Evolutionary conservation across 2,888 invertebrate species (phyloP), one percentile per base, ranked within the genome.

Genomic region (Apamea monoglypha): DNA sequence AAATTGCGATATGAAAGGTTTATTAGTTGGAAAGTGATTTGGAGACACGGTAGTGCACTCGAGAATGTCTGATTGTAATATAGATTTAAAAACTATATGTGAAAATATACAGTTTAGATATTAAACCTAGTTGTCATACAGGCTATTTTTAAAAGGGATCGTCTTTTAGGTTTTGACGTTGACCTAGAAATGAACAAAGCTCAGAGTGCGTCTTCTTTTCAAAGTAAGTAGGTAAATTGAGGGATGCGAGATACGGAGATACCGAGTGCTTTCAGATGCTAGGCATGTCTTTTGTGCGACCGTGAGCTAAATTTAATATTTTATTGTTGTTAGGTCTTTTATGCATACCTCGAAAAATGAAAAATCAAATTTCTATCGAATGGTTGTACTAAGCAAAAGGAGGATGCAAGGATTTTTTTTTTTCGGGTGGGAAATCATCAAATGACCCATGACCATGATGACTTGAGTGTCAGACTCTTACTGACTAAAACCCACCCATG

Each of bases 221-320:
- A 56, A 32, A 29, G 69, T 78, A 78, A 77, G 80, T 76, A 83
- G 80, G 63, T 50, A 83, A 83, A 81, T 83, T 84, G 84, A 71
- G 50, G 47, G 53, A 81, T 18, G 29, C 25, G 36, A 68, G 50
- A 47, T 21, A 47, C 21, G 71, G 71, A 72, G 68, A 66, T 79
- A 56, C 59, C n/a, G 53, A 81, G 84, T 67, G 80, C 84, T 81
- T 71, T 81, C 44, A 69, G 70, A 79, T 53, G 70, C 66, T 61
- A 53, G 36, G 66, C 36, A 36, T 66, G 12, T 59, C 79, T 56
- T 53, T 84, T 67, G 61, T 56, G 36, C 29, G 50, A 67, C 44
- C 29, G 64, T n/a, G 75, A 53, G 59, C 14, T n/a, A 84, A 66
- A 67, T 78, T 44, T 67, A 61, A 81, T 81, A 81, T 77, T 53